A percentile compares a stretch with the other conserved stretches of the same genome.
phyloP scores from a whole-genome alignment of 2,113 vertebrate genomes.

The Cephalopterus ornatus region DNA sequence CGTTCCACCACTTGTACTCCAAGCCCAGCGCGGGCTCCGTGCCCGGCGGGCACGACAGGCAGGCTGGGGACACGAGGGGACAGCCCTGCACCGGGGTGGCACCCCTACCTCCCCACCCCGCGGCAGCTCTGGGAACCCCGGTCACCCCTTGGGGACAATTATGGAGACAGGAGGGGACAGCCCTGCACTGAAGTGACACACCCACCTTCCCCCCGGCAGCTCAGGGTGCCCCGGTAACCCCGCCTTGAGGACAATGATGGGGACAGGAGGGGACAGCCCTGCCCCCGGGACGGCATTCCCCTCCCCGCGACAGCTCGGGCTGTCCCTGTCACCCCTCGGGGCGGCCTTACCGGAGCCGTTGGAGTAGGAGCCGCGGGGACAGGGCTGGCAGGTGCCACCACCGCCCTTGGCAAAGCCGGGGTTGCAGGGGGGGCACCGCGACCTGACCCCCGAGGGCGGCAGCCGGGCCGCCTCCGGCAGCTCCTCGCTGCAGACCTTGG shows the following conservation, averaged over 20 bases:
- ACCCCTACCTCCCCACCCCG: background rate
- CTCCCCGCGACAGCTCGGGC: background rate
- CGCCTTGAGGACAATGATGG: background rate
- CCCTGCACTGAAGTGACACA: too few species aligned
- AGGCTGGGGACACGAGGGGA: conserved; percentile 72
- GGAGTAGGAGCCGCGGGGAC: conserved; percentile 81
- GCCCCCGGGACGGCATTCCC: background rate
- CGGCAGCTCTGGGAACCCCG: accelerated
- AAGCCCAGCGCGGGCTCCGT: conserved; percentile 85
- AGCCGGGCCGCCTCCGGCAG: conserved; percentile 73
- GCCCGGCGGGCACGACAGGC: conserved; percentile 83
- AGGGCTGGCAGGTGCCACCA: conserved; percentile 83
- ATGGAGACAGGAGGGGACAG: background rate
- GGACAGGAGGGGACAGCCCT: background rate
- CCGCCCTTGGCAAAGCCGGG: conserved; percentile 87
- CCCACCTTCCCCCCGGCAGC: background rate
- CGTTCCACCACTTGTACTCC: conserved; percentile 99
- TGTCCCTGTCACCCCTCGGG: background rate
- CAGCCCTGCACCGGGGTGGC: background rate
- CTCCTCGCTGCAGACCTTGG: conserved; percentile 88
- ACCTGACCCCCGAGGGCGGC: conserved; percentile 82
- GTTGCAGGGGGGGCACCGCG: conserved; percentile 89
- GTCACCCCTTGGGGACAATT: background rate
- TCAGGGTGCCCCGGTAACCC: background rate
- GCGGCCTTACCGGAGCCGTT: conserved; percentile 83